These are phyloP conservation scores for Monochamus saltuarius DNA, from an alignment of 1,140 invertebrate genomes.

Conservation along the genomic window DNA sequence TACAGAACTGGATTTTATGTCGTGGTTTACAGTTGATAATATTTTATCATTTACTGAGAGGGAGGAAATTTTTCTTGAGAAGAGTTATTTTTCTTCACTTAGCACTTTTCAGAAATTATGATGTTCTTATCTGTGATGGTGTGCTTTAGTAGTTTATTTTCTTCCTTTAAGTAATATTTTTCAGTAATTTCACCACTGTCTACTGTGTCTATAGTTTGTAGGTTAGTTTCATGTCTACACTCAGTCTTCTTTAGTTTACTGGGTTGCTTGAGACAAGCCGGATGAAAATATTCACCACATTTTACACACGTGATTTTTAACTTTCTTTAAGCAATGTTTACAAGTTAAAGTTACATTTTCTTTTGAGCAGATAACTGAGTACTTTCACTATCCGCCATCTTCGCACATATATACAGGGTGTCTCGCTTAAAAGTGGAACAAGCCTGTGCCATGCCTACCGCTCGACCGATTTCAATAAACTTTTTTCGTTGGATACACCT, in stretches of 20 bases:
- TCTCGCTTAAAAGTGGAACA: no score
- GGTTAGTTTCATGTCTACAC: constrained; percentile 1
- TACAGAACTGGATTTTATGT: no score
- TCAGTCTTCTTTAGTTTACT: constrained; percentile 4
- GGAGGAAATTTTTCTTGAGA: background rate
- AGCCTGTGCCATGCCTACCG: no score
- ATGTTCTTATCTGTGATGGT: constrained; percentile 4
- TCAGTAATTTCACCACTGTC: background rate
- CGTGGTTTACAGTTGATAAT: no score
- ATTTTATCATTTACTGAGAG: no score
- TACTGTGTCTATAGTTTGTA: constrained; percentile 1
- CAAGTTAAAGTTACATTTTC: background rate
- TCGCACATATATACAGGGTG: no score
- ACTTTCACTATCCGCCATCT: no score
- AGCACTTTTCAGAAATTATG: constrained; percentile 4
- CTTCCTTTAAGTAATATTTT: constrained; percentile 4
- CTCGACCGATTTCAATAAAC: no score
- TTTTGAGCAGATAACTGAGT: no score
- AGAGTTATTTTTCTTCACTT: background rate
- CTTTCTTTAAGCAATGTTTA: constrained; percentile 7
- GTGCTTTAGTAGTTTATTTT: constrained; percentile 6
- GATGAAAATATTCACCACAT: constrained; percentile 1
- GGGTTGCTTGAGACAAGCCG: constrained; percentile 9
- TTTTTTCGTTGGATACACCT: no score
- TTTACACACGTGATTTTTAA: constrained; percentile 7